These are phyloP conservation scores for Mustelus asterias DNA, from an alignment of 2,113 vertebrate species.

Conservation along the genomic window DNA sequence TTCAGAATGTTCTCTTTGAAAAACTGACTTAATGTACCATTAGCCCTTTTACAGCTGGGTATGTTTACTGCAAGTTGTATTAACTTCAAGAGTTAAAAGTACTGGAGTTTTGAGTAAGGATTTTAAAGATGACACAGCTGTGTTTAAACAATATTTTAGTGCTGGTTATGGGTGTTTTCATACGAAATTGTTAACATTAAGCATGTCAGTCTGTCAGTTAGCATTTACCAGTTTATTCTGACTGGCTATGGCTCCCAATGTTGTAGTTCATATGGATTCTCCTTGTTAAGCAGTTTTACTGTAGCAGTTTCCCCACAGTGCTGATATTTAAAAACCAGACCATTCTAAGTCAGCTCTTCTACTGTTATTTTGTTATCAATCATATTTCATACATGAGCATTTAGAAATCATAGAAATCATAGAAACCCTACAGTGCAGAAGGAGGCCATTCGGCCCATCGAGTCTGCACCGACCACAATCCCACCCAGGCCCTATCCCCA, in stretches of 20 bases:
- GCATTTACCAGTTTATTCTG: conserved; percentile 18
- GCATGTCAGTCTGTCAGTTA: conserved; percentile 15
- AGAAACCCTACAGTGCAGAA: too few relatives aligned
- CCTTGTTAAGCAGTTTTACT: not conserved
- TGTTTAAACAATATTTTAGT: conserved; percentile 37
- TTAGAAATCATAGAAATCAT: too few relatives aligned
- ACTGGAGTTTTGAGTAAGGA: conserved; percentile 25
- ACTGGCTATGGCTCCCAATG: not conserved
- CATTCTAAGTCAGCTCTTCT: not conserved
- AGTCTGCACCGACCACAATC: too few relatives aligned
- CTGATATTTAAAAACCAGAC: not conserved
- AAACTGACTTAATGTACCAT: conserved; percentile 36
- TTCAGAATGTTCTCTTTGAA: conserved; percentile 30
- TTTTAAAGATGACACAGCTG: conserved; percentile 36
- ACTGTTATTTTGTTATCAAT: conserved; percentile 4
- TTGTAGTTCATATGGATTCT: not conserved
- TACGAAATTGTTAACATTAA: conserved; percentile 33
- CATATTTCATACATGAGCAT: not conserved
- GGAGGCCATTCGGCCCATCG: too few relatives aligned
- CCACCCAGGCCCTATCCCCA: too few relatives aligned
- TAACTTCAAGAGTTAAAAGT: conserved; percentile 34
- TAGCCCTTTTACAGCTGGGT: conserved; percentile 31
- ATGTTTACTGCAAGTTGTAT: conserved; percentile 33
- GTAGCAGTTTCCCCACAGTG: not conserved
- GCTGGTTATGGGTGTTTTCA: conserved; percentile 32